Percentiles rank a stretch among this genome's conserved stretches.
Conservation (phyloP, 2,888 invertebrate species). For the Cheilosia grossa region DNA sequence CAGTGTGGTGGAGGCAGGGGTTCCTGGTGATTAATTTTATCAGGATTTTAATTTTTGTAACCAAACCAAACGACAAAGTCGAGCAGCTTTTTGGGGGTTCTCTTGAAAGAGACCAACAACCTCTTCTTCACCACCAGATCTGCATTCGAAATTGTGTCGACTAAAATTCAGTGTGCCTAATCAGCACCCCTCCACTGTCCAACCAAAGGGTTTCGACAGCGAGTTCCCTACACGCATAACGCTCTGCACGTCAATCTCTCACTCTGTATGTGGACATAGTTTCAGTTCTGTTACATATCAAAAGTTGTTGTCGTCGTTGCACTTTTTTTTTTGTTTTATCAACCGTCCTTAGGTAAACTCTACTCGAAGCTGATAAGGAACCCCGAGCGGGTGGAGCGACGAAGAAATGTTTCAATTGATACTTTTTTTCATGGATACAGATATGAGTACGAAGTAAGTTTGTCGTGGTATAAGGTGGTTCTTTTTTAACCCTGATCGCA, state of each 20-base stretch:
- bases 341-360: constrained; percentile 52
- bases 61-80: no score
- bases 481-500: constrained; percentile 46
- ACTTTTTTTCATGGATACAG: constrained; percentile 25
- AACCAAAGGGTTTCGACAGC: background rate
- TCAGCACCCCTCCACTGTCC: no score
- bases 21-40: no score
- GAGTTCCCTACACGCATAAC: no score
- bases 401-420: constrained; percentile 27
- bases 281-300: constrained; percentile 9
- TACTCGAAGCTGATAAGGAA: constrained; percentile 23
- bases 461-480: constrained; percentile 29
- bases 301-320: constrained; percentile 3
- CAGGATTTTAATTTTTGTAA: no score
- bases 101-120: no score
- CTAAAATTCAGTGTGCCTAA: no score
- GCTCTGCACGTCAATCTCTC: background rate
- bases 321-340: constrained; percentile 36
- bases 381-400: constrained; percentile 1
- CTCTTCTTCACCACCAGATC: no score
- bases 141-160: no score
- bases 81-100: no score
- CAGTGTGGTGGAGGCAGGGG: no score
- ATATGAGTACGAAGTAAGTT: constrained; percentile 26
- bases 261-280: constrained; percentile 2